Base-by-base conservation (phyloP, 2,113 vertebrate species). In the Megaleporinus macrocephalus region DNA sequence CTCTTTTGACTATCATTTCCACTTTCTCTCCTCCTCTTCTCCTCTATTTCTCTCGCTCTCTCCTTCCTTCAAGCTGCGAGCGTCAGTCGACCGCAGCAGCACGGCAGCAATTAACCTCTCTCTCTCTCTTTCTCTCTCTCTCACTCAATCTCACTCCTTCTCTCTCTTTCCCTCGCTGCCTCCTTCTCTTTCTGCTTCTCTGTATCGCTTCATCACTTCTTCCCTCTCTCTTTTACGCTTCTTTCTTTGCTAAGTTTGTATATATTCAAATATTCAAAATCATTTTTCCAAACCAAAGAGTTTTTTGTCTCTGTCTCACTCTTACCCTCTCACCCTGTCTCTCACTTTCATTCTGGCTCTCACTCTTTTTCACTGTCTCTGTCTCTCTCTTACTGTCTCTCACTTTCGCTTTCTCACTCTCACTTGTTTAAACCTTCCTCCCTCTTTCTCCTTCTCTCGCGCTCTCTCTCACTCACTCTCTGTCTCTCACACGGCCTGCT, bases 11-110 rank as follows among this genome's bases (percentile, higher is more conserved):
- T 61, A 55, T 70, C n/a, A 11, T 51, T 12, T 20, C 22, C 47
- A 51, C 18, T 73, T 59, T 77, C 18, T 72, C 55, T 59, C 51
- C 47, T 36, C 15, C 68, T 65, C 33, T 59, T 10, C 47, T 55
- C 49, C 13, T n/a, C 4, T 63, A 30, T 72, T 76, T 70, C 36
- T 44, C 24, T 66, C 47, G 16, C 22, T 47, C n/a, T 55, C 47
- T 73, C 27, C 51, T 69, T 72, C 80, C 61, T 70, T 36, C 66
- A 78, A 57, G 49, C 53, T 65, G 44, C 15, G 20, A 26, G 53
- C 49, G 62, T 82, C 80, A 85, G 55, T 82, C 29, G 47, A 41
- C 71, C 55, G 44, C 26, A n/a, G 53, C 76, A 65, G 29, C 44
- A 53, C 5, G 0, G 0, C 49, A 66, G 76, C 65, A 81, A 44